Evolutionary conservation across 2,888 invertebrate genomes (phyloP), one percentile per base, ranked within the genome.

Genomic region (Stramonita haemastoma): DNA sequence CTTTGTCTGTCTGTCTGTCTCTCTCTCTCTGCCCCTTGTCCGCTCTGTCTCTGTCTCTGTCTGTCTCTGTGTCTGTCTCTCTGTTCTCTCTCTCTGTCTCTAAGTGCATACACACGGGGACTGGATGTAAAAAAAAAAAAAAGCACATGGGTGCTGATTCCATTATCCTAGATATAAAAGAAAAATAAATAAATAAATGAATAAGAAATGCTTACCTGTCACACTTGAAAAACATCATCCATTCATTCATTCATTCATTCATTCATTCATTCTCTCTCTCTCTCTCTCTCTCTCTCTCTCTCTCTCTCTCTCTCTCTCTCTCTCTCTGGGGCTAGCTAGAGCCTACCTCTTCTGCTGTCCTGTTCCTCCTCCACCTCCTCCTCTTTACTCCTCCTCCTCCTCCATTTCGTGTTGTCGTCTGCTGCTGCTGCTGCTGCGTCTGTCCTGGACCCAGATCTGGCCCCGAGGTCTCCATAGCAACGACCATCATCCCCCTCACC

Each of bases 391-490:
- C 56, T 66, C 77, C 56, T 66, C 56, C 32, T 32, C 32, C 77
- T 34, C 60, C 32, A 34, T 66, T n/a, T 57, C 73, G 56, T 84
- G 22, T 70, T 73, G 79, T 86, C 77, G 70, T 89, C 46, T 77
- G 32, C 84, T 77, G n/a, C n/a, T n/a, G n/a, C n/a, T n/a, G n/a
- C n/a, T n/a, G n/a, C n/a, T 83, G 57, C 6, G 84, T 84, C 84
- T 86, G 86, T 86, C 66, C 86, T 60, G 86, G 32, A 56, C 86
- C 86, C 60, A 34, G 86, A 86, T 86, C 86, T 66, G 32, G 32
- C 32, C 46, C 86, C 84, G 73, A 73, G 32, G 73, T 87, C 36
- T 73, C 87, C 87, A 87, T 87, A 26, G 87, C 87, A 87, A 87
- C 87, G 73, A 32, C 73, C 32, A n/a, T 73, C 87, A 73, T 87